These are phyloP conservation scores for Dicycla oo DNA, from an alignment of 2,888 invertebrate genomes.

Conservation along the genomic window DNA sequence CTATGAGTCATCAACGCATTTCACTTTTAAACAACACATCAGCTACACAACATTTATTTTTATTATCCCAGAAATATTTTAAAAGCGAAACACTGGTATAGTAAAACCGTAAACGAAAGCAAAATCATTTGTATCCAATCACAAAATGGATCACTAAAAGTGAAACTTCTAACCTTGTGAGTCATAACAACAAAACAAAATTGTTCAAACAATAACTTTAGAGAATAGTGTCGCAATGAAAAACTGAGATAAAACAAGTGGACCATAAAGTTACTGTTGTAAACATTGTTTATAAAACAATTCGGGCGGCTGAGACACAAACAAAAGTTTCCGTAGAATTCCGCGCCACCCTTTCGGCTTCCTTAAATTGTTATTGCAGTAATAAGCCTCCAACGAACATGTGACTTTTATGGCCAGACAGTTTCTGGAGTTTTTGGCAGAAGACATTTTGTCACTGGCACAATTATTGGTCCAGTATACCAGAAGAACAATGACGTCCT, in stretches of 20 bases:
- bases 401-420: conserved; percentile 88
- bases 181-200: conserved; percentile 74
- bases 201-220: conserved; percentile 79
- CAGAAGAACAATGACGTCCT: conserved; percentile 75
- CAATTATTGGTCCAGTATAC: conserved; percentile 80
- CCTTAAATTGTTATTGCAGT: conserved; percentile 89
- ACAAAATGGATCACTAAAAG: conserved; percentile 76
- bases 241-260: conserved; percentile 84
- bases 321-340: conserved; percentile 88
- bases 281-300: conserved; percentile 90
- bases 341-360: conserved; percentile 88
- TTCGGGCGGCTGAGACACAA: conserved; percentile 82
- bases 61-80: conserved; percentile 62
- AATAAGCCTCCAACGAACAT: conserved; percentile 87
- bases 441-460: conserved; percentile 83
- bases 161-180: conserved; percentile 76
- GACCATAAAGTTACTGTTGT: conserved; percentile 87
- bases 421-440: conserved; percentile 84
- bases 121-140: conserved; percentile 77
- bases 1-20: conserved; percentile 59
- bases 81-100: conserved; percentile 72
- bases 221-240: conserved; percentile 82
- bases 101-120: conserved; percentile 75
- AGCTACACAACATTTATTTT: conserved; percentile 57
- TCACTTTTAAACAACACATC: conserved; percentile 60